Evolutionary conservation across 2,888 invertebrate species (phyloP), one percentile per base, ranked within the genome.

Genomic region (Mythimna vitellina): DNA sequence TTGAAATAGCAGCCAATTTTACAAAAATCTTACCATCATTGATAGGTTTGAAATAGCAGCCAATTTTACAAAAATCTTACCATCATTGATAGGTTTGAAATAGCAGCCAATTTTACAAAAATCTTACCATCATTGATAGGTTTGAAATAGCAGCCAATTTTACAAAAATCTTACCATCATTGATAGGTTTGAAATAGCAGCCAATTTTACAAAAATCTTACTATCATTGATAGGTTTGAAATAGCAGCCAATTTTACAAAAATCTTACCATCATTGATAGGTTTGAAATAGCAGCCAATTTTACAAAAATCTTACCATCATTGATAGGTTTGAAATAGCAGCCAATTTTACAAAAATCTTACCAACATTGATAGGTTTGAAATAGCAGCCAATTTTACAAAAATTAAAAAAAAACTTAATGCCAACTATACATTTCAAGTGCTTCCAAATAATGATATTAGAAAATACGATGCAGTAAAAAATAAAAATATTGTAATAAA

Each of bases 401-500:
- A 32, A 8, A n/a, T n/a, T n/a, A n/a, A n/a, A n/a, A n/a, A n/a
- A n/a, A n/a, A n/a, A n/a, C 4, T 71, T 53, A 58, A 14, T 10
- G 4, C 12, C 20, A 3, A 42, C 49, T 58, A 65, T 38, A 71
- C 10, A 35, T 62, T 63, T 66, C 56, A 75, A 46, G 22, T 49
- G 42, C 20, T 49, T 60, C 22, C 57, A 53, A 80, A 79, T 57
- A 65, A 64, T 38, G 35, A 67, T n/a, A 5, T 7, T 6, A 14
- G 25, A 62, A 82, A 51, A 70, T 65, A 75, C 51, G 73, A 73
- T 20, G 14, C 32, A 25, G 42, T 78, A 70, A 76, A 82, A 53
- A 70, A 69, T 49, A 57, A 10, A 62, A 25, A 38, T 49, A 73
- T 66, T n/a, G 61, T 78, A 71, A 78, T 82, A 80, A 83, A 78